Evolutionary conservation across 2,113 vertebrate species (phyloP).

Genomic region (Stegastes partitus): DNA sequence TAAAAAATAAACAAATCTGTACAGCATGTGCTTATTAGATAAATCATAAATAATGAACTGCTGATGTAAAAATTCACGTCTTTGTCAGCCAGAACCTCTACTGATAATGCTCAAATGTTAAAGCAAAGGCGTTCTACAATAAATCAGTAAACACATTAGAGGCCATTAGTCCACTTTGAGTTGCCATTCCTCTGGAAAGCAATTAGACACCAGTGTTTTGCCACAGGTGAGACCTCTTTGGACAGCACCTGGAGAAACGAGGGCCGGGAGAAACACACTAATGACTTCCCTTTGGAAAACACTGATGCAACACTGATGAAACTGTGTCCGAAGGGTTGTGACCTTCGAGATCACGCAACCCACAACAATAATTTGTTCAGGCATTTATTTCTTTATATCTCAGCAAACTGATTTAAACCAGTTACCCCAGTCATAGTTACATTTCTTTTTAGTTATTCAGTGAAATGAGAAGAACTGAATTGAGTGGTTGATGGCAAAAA

Average conservation of each 20-base stretch:
- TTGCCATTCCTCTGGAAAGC: slow-evolving; percentile 59
- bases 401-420: not conserved
- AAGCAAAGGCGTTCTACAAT: not conserved
- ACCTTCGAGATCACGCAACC: slow-evolving; percentile 18
- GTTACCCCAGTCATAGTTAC: not conserved
- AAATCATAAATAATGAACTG: too few relatives aligned
- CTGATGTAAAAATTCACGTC: too few relatives aligned
- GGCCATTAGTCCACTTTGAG: slow-evolving; percentile 55
- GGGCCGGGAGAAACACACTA: slow-evolving; percentile 39
- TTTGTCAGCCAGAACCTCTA: not conserved
- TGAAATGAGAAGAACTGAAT: too few relatives aligned
- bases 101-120: not conserved
- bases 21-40: too few relatives aligned
- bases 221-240: slow-evolving; percentile 41
- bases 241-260: slow-evolving; percentile 60
- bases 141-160: slow-evolving; percentile 26
- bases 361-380: not conserved
- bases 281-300: slow-evolving; percentile 50
- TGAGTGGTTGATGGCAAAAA: too few relatives aligned
- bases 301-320: slow-evolving; percentile 64
- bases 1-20: too few relatives aligned
- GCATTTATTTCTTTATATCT: not conserved
- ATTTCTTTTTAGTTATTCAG: too few relatives aligned
- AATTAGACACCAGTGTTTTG: slow-evolving; percentile 61
- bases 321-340: slow-evolving; percentile 25